Evolutionary conservation across 2,797 vertebrate genomes (phyloP), one percentile per base, ranked within the genome.

Genomic region (Caiman crocodilus): DNA sequence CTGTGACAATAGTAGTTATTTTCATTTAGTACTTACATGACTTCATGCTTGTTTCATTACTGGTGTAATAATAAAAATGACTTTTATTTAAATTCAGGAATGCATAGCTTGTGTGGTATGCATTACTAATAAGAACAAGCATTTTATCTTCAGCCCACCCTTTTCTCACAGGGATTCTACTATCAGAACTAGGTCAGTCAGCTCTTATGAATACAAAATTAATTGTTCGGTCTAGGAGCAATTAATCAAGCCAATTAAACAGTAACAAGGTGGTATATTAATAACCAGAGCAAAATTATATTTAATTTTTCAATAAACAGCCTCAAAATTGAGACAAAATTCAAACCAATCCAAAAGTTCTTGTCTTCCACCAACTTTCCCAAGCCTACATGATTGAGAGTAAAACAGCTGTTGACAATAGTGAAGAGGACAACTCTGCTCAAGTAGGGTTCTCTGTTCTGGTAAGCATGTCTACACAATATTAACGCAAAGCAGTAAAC

Each of bases 321-420:
- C 16, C 50, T 63, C 17, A 86, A 95, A 88, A 90, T 60, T 8
- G 5, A 26, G 15, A 65, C 80, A 93, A 93, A 82, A 60, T 30
- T 61, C 1, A 81, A 90, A 80, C n/a, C 21, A 55, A 35, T 21
- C n/a, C 12, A 26, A 25, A n/a, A 57, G 83, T 35, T 78, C 4
- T 86, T 71, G 8, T 26, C 6, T 71, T 94, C 42, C 69, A 81
- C 10, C 18, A 79, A 14, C 21, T 35, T 89, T 89, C 79, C 78
- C 79, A 95, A 86, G 13, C 1, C 80, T 56, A 5, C 17, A 0
- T 74, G 76, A 89, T 56, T 76, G 83, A 89, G 77, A 80, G 79
- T 23, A 76, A 92, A 69, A 16, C 81, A 91, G 23, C 82, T 88
- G 90, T 65, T 50, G 42, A 50, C 42, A 50, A 50, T 50, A 50